Base-by-base conservation (phyloP, 2,113 vertebrate species). In the Macrotis lagotis region DNA sequence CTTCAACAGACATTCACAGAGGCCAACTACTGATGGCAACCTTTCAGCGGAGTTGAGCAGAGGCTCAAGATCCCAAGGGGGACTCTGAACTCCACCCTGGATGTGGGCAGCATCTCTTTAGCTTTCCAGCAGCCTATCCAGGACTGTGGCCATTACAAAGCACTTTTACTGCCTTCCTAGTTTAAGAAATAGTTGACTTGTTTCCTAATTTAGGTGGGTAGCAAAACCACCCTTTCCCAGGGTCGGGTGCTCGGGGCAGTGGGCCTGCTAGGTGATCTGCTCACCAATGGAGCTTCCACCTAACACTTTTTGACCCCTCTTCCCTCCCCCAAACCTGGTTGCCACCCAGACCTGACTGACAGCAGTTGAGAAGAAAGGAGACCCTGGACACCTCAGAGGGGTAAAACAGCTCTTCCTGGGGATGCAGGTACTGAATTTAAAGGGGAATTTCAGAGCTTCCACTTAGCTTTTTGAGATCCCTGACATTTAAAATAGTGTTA, bases 111-210 rank as follows among this genome's bases (percentile, higher is more conserved):
- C 66, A 44, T 83, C 66, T 83, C 16, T 59, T 59, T 83, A 83
- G n/a, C 24, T 44, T 7, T 83, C 50, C 55, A 96, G 94, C 91
- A 96, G 66, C 90, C 89, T 66, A 93, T 93, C 59, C 91, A 91
- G 97, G 92, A 91, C 91, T 94, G 94, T 50, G 92, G 96, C 90
- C 94, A 95, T 90, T 96, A 94, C 47, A 92, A 95, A 96, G 92
- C 37, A 66, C 52, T 95, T 88, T 91, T 88, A 31, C 55, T 93
- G 74, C n/a, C 50, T 92, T 95, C 88, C 93, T n/a, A 19, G 37
- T 90, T 96, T 92, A 91, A 89, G 48, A 94, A 91, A 91, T 37
- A 53, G 50, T 44, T n/a, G 28, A 31, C 50, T 92, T 95, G 37
- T 14, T 74, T 74, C 31, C 14, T 74, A 37, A 16, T 44, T n/a